Evolutionary conservation across 2,113 vertebrate species (phyloP).

Genomic region (Excalfactoria chinensis): DNA sequence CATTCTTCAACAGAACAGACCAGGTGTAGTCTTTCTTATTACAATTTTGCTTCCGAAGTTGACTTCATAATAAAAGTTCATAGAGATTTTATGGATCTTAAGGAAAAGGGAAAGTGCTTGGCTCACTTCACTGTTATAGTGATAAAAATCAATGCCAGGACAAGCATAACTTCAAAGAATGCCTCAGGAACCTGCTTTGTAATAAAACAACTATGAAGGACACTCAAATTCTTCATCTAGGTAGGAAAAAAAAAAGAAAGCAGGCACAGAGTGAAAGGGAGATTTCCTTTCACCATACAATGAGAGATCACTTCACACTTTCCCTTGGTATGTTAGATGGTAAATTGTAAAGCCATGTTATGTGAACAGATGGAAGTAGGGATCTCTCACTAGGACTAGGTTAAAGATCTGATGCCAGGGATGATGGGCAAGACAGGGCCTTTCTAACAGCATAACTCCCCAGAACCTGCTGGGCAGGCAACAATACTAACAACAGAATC

Average conservation of each 20-base stretch:
- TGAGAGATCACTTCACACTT: constrained; percentile 62
- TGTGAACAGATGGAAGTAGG: constrained; percentile 73
- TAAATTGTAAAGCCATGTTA: constrained; percentile 66
- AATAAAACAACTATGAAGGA: constrained; percentile 60
- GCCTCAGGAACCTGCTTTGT: constrained; percentile 47
- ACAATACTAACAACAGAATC: constrained; percentile 64
- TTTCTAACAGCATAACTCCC: constrained; percentile 57
- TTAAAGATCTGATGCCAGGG: constrained; percentile 57
- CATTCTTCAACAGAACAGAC: neutral
- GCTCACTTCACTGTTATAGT: neutral
- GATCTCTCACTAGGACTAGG: constrained; percentile 67
- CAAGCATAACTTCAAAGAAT: constrained; percentile 31
- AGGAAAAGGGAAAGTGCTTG: neutral
- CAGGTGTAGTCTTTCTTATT: neutral
- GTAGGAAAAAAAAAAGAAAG: constrained; percentile 4
- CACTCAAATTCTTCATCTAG: constrained; percentile 30
- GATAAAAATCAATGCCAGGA: constrained; percentile 32
- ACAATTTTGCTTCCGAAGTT: neutral
- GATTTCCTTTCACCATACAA: constrained; percentile 69
- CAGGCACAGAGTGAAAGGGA: neutral
- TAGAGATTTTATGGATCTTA: neutral
- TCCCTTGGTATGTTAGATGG: constrained; percentile 51
- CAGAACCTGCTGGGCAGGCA: constrained; percentile 67
- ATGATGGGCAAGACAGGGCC: constrained; percentile 41
- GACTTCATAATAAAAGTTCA: neutral